These are phyloP conservation scores for Diplogasteroides magnus DNA, from an alignment of 1,140 invertebrate genomes.

Conservation along the genomic window DNA sequence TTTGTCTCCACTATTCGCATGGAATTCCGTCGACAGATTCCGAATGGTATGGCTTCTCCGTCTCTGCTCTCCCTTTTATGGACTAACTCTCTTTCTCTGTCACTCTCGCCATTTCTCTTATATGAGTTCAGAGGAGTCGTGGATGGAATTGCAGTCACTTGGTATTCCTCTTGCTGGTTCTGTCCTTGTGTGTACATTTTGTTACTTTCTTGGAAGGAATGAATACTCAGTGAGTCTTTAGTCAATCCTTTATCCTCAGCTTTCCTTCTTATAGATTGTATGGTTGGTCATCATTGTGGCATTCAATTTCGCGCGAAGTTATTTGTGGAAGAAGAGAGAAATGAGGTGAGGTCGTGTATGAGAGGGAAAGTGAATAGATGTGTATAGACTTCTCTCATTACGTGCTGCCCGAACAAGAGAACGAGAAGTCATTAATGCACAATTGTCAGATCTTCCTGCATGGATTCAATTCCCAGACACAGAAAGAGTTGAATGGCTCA, in stretches of 20 bases:
- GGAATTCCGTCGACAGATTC: background rate
- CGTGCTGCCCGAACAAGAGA: slow-evolving; percentile 33
- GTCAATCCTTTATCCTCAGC: background rate
- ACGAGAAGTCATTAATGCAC: slow-evolving; percentile 48
- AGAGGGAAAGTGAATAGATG: background rate
- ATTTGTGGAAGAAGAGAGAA: slow-evolving; percentile 29
- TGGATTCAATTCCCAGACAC: slow-evolving; percentile 55
- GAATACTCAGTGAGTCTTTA: background rate
- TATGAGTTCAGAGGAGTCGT: background rate
- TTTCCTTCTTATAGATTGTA: slow-evolving; percentile 3
- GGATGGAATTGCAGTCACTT: background rate
- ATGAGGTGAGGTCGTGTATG: slow-evolving; percentile 10
- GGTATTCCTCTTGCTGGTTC: background rate
- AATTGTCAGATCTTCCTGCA: slow-evolving; percentile 49
- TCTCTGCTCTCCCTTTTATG: background rate
- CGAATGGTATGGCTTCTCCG: no score
- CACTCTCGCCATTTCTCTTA: background rate
- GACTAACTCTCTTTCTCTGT: background rate
- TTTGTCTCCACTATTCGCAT: no score
- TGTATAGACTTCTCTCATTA: slow-evolving; percentile 13
- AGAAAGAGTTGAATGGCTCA: slow-evolving; percentile 54
- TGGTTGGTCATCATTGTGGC: slow-evolving; percentile 22
- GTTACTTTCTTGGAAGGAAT: background rate
- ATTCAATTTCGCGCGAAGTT: slow-evolving; percentile 12
- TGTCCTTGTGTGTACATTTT: background rate